Evolutionary conservation across 2,888 invertebrate species (phyloP), one percentile per base, ranked within the genome.

Genomic region (Odontocolon sp.): DNA sequence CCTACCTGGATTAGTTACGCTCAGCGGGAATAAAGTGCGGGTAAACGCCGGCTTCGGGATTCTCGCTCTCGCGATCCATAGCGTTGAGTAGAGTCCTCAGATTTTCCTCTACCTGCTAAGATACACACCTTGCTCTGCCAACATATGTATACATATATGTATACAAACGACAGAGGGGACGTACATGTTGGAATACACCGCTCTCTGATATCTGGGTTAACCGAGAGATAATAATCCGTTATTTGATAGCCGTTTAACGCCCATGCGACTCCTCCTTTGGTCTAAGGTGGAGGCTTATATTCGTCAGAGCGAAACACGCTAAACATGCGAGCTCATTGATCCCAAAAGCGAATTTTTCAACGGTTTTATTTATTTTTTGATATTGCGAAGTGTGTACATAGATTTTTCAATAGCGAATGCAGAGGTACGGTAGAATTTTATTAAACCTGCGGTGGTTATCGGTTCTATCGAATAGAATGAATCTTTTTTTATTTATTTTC

Each of bases 1-100:
- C 74, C 77, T 79, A 80, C 77, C 81, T 77, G 76, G 77, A 81
- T 81, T 81, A 80, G 80, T 82, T 80, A 82, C 81, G 81, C 82
- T 77, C 77, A 68, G 61, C 78, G 72, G 70, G 72, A 72, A 77
- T 79, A 79, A 73, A 78, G 72, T 75, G 77, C 68, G 61, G 36
- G 64, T 73, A 77, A 71, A 67, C 73, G 70, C 61, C 66, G 76
- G 66, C 77, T 77, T 59, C 57, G 69, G 42, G 50, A 69, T 50
- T 74, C 47, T 66, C 50, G 56, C 59, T 74, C 59, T 42, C 38
- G 54, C 42, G 67, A 23, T n/a, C 52, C 38, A 26, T 21, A 42
- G 57, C 63, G 50, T 54, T 50, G 74, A 5, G 45, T 61, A 47
- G 26, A 38, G 47, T 33, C 33, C 63, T 45, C 42, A 56, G 40